These are phyloP conservation scores for Ptilorrhoa leucosticta DNA, from an alignment of 2,113 vertebrate genomes.

Conservation along the genomic window DNA sequence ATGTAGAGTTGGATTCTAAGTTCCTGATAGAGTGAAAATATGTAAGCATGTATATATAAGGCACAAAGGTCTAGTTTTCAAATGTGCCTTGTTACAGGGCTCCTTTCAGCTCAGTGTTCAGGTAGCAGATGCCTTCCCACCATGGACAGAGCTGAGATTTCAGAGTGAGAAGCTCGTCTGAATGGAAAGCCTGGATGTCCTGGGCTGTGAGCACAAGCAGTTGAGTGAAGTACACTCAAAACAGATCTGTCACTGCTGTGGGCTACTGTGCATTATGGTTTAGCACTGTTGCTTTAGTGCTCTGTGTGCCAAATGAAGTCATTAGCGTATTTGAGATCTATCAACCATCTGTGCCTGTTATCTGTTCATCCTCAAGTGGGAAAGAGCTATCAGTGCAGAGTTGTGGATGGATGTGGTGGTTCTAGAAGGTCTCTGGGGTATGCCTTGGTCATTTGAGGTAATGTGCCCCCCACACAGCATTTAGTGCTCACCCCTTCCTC, in stretches of 20 bases:
- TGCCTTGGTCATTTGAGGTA: neutral
- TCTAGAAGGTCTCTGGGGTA: neutral
- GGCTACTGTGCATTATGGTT: neutral
- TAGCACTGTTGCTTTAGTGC: neutral
- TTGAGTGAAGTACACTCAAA: neutral
- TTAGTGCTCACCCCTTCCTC: neutral
- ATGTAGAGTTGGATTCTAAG: neutral
- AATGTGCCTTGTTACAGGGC: neutral
- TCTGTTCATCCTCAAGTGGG: neutral
- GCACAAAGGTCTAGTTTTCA: neutral
- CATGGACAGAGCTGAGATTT: neutral
- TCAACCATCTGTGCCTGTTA: constrained; percentile 15
- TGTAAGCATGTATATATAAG: neutral
- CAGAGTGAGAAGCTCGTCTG: rapidly evolving
- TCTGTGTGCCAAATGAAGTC: constrained; percentile 25
- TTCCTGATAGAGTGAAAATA: neutral
- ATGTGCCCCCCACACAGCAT: neutral
- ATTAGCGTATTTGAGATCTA: neutral
- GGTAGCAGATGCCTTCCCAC: neutral
- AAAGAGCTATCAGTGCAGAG: neutral
- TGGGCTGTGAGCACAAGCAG: neutral
- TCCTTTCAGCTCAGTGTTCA: neutral
- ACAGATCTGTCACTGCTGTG: neutral
- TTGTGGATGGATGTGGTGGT: neutral
- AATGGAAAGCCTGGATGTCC: neutral